Conservation (phyloP, 2,113 vertebrate genomes). For the Bujurquina vittata region DNA sequence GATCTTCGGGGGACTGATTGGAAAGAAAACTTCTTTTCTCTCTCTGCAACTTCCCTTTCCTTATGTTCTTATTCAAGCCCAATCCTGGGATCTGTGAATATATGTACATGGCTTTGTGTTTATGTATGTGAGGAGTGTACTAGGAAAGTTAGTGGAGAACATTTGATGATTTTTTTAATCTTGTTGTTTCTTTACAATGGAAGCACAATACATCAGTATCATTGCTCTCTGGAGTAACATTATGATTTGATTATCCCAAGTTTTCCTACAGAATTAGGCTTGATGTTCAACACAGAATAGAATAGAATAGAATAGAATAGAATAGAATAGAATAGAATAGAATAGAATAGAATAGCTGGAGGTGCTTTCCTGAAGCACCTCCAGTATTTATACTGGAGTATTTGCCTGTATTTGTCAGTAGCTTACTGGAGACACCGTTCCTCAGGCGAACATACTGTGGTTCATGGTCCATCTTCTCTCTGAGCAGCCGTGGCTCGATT, state of each 20-base stretch:
- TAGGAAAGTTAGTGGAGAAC: neutral
- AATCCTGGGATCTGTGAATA: neutral
- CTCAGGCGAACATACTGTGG: too few relatives aligned
- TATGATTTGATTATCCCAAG: neutral
- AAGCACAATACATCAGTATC: neutral
- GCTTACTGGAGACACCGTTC: too few relatives aligned
- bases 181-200: neutral
- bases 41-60: neutral
- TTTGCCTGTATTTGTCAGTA: too few relatives aligned
- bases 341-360: too few relatives aligned
- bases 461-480: too few relatives aligned
- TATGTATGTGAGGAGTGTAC: neutral
- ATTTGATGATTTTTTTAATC: neutral
- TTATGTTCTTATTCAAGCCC: neutral
- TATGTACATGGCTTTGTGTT: neutral
- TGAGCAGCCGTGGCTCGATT: too few relatives aligned
- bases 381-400: too few relatives aligned
- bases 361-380: too few relatives aligned
- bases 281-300: neutral
- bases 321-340: too few relatives aligned
- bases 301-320: too few relatives aligned
- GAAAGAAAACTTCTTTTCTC: neutral
- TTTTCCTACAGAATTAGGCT: neutral
- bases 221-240: neutral
- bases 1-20: slow-evolving; percentile 10